Evolutionary conservation across 2,888 invertebrate species (phyloP), one percentile per base, ranked within the genome.

Genomic region (Conchocele bisecta): DNA sequence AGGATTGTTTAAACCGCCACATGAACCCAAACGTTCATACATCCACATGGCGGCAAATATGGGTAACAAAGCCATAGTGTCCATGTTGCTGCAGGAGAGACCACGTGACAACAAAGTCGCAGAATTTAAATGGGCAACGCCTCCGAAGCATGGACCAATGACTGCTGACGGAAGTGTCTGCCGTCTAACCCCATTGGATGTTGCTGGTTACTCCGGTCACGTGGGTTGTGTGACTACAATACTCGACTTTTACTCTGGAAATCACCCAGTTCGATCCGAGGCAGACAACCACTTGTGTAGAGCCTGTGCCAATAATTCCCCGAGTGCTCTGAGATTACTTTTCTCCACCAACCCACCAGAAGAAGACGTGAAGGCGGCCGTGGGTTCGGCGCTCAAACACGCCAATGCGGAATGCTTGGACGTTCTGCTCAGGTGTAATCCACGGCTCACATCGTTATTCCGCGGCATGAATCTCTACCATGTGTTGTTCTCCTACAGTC

Each of bases 391-490:
- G n/a, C 61, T 88, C 9, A 83, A 85, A 63, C 68, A 79, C 54
- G 84, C 83, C 3, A 79, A 80, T 33, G 77, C 86, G 0, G 83
- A 87, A 35, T 88, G 86, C 69, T 64, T 89, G 11, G 82, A 86
- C 53, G 73, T 84, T 31, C 64, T 89, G 9, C 68, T 89, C 20
- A 59, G 82, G 5, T 65, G 79, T n/a, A 75, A 74, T 17, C 67
- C 83, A 7, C 77, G 83, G 20, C 33, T 80, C 3, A 75, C 75
- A 5, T 51, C 71, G 20, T 70, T 85, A 20, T 84, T 88, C 41
- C 80, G 83, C 48, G 86, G 86, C 3, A 85, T 88, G 84, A 89
- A 88, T 64, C 74, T 88, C 5, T 89, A 82, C 64, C 89, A 89
- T 66, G 85, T 89, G 7, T 61, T 88, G 15, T 89, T 81, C 69